Conservation (phyloP, 2,888 invertebrate genomes). For the Lissonota sp. region DNA sequence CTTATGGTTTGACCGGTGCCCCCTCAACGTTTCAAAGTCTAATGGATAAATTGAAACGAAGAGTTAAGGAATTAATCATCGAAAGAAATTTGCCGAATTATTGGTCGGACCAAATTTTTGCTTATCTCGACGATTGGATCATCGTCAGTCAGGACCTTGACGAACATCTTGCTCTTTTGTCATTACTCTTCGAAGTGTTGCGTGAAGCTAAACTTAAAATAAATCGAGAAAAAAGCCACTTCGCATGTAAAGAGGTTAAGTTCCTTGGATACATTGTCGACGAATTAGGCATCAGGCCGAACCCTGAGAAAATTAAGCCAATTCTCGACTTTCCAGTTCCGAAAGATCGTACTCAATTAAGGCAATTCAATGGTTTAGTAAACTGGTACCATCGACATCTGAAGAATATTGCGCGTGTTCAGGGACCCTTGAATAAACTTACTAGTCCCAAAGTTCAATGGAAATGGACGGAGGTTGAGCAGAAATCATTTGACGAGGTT, state of each 20-base stretch:
- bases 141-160: neutral
- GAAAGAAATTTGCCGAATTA: slow-evolving; percentile 34
- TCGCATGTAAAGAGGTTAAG: slow-evolving; percentile 43
- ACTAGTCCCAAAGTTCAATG: slow-evolving; percentile 50
- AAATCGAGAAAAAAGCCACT: slow-evolving; percentile 42
- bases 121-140: slow-evolving; percentile 16
- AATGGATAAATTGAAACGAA: slow-evolving; percentile 37
- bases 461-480: slow-evolving; percentile 53
- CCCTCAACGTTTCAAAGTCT: slow-evolving; percentile 47
- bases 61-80: slow-evolving; percentile 13
- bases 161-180: neutral
- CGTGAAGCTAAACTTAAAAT: slow-evolving; percentile 13
- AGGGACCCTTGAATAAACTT: slow-evolving; percentile 50
- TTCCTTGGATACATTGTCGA: neutral
- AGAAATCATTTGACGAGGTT: slow-evolving; percentile 38
- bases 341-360: slow-evolving; percentile 21
- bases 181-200: neutral
- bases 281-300: slow-evolving; percentile 41
- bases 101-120: slow-evolving; percentile 30
- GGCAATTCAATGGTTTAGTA: slow-evolving; percentile 42
- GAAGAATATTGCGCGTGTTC: slow-evolving; percentile 24
- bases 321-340: neutral
- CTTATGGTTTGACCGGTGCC: slow-evolving; percentile 22
- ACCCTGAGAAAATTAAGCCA: slow-evolving; percentile 42
- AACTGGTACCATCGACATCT: slow-evolving; percentile 57